phyloP scores from a whole-genome alignment of 2,888 invertebrate genomes.

The Stenoptilia bipunctidactyla region DNA sequence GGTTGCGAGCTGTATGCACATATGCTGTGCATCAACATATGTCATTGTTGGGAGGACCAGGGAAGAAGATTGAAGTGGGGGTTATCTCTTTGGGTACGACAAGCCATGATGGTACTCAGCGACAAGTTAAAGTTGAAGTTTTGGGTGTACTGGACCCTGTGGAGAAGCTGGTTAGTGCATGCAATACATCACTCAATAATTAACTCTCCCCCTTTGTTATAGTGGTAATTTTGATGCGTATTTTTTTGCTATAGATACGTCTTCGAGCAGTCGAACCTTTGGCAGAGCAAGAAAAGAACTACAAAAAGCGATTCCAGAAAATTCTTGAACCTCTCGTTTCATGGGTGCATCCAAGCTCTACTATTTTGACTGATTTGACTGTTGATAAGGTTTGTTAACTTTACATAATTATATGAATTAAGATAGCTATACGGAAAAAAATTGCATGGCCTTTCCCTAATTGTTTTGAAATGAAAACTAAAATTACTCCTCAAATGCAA shows the following conservation, averaged over 20 bases:
- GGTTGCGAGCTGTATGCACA: conserved; percentile 80
- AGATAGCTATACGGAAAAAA: too few relatives aligned
- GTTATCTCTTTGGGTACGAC: conserved; percentile 91
- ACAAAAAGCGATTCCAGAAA: conserved; percentile 84
- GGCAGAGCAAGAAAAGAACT: conserved; percentile 82
- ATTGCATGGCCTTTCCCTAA: too few relatives aligned
- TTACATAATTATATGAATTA: too few relatives aligned
- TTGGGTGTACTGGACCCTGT: conserved; percentile 84
- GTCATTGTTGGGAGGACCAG: conserved; percentile 78
- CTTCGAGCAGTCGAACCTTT: conserved; percentile 87
- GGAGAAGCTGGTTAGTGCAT: conserved; percentile 69
- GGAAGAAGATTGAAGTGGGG: conserved; percentile 82
- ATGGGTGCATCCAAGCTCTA: conserved; percentile 85
- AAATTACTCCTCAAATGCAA: too few relatives aligned
- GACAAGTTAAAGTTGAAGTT: conserved; percentile 91
- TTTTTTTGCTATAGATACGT: conserved; percentile 62
- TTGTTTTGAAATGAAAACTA: too few relatives aligned
- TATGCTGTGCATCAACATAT: conserved; percentile 84
- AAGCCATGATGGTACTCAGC: conserved; percentile 79
- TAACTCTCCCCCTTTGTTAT: conserved; percentile 2
- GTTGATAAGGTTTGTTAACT: conserved; percentile 75
- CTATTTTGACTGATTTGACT: conserved; percentile 84
- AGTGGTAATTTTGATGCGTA: background rate
- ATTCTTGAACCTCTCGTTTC: conserved; percentile 82
- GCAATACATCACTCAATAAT: background rate